A percentile compares a stretch with the other conserved stretches of the same genome.
These are phyloP conservation scores for Bombus consobrinus DNA, from an alignment of 1,140 invertebrate species.

Conservation along the genomic window DNA sequence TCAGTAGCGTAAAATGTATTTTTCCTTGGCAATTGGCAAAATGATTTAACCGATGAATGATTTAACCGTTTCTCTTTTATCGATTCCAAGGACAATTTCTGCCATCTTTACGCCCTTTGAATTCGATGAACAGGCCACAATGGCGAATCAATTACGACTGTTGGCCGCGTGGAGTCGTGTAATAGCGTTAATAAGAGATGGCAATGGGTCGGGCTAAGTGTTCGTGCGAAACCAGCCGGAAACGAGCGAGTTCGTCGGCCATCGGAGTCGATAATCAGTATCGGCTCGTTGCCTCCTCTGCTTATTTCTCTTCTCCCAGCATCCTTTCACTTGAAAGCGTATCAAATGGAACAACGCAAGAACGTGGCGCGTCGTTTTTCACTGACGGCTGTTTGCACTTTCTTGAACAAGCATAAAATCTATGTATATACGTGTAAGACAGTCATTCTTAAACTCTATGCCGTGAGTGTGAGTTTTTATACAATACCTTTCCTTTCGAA, in stretches of 20 bases:
- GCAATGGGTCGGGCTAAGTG: neutral
- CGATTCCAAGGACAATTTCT: no score
- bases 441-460: no score
- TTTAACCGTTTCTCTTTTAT: no score
- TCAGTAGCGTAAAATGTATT: no score
- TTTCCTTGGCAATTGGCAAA: no score
- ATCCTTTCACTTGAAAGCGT: slow-evolving; percentile 12
- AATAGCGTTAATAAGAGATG: neutral
- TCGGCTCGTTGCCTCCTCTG: neutral
- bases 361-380: slow-evolving; percentile 3
- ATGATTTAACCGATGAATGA: no score
- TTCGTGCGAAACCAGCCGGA: slow-evolving; percentile 10
- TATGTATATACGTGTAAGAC: no score
- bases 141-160: neutral
- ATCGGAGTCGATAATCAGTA: slow-evolving; percentile 16
- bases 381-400: neutral
- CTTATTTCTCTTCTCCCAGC: neutral
- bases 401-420: neutral
- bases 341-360: neutral
- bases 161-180: neutral
- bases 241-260: slow-evolving; percentile 23
- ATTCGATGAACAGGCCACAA: neutral
- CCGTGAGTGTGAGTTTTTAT: neutral
- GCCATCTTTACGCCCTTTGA: no score
- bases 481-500: neutral